These are phyloP conservation scores for Lasiommata megera DNA, from an alignment of 2,888 invertebrate species.

Conservation along the genomic window DNA sequence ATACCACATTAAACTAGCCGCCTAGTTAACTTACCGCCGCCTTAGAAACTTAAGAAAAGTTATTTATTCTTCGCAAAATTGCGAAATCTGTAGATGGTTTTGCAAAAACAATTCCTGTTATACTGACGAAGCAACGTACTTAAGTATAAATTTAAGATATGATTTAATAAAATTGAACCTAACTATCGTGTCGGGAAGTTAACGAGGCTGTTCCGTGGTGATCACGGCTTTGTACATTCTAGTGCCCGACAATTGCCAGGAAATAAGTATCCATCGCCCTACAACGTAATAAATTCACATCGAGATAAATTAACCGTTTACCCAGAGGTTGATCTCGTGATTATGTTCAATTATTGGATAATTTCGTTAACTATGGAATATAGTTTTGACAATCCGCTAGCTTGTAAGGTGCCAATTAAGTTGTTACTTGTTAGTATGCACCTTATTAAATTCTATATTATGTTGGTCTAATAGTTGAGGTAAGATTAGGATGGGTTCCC, in stretches of 20 bases:
- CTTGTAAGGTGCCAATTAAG: constrained; percentile 12
- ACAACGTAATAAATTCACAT: constrained; percentile 36
- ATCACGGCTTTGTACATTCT: constrained; percentile 42
- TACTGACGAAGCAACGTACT: background rate
- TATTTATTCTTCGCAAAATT: background rate
- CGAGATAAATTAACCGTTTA: constrained; percentile 34
- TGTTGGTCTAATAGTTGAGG: no score
- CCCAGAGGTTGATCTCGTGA: constrained; percentile 29
- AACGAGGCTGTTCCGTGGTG: constrained; percentile 58
- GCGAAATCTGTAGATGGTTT: background rate
- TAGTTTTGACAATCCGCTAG: constrained; percentile 7
- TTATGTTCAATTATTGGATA: constrained; percentile 31
- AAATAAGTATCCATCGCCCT: constrained; percentile 35
- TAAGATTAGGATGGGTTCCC: no score
- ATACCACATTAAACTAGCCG: no score
- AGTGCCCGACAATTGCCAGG: constrained; percentile 31
- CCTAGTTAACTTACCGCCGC: background rate
- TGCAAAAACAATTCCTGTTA: background rate
- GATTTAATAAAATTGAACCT: constrained; percentile 58
- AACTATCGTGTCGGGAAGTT: constrained; percentile 63
- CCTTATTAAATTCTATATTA: background rate
- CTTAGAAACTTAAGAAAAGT: background rate
- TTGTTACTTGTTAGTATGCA: background rate
- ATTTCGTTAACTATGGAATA: constrained; percentile 24
- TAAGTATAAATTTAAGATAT: constrained; percentile 48